These are phyloP conservation scores for Microtus pennsylvanicus DNA, from an alignment of 2,113 vertebrate species.

Conservation along the genomic window DNA sequence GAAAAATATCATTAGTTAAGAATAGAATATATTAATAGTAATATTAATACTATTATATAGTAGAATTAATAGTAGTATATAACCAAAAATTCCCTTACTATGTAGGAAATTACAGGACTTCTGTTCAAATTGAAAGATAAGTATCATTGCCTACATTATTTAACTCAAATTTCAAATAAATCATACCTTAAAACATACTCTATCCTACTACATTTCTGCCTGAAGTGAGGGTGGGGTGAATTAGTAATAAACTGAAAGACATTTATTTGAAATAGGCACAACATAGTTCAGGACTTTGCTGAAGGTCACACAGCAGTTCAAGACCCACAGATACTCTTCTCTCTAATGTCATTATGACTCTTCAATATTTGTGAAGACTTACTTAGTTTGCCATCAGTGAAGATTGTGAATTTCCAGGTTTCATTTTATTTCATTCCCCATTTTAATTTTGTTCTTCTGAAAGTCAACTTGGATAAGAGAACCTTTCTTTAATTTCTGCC, in stretches of 20 bases:
- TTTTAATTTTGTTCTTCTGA: conserved; percentile 55
- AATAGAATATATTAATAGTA: background rate
- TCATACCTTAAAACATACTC: conserved; percentile 1
- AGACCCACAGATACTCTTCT: background rate
- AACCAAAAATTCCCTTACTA: background rate
- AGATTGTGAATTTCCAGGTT: background rate
- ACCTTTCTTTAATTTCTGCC: background rate
- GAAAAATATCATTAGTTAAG: background rate
- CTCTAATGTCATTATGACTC: background rate
- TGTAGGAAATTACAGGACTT: background rate
- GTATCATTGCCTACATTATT: background rate
- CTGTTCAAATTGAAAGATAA: background rate
- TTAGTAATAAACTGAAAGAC: background rate
- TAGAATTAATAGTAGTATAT: background rate
- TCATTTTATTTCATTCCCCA: background rate
- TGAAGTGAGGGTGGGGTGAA: background rate
- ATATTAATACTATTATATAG: background rate
- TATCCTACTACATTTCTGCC: background rate
- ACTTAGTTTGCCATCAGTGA: background rate
- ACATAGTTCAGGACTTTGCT: background rate
- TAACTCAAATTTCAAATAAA: conserved; percentile 21
- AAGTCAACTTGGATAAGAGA: background rate
- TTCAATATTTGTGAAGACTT: background rate
- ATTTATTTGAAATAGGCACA: background rate
- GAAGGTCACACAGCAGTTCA: background rate